Evolutionary conservation across 2,113 vertebrate genomes (phyloP).

Genomic region (Siniperca chuatsi): DNA sequence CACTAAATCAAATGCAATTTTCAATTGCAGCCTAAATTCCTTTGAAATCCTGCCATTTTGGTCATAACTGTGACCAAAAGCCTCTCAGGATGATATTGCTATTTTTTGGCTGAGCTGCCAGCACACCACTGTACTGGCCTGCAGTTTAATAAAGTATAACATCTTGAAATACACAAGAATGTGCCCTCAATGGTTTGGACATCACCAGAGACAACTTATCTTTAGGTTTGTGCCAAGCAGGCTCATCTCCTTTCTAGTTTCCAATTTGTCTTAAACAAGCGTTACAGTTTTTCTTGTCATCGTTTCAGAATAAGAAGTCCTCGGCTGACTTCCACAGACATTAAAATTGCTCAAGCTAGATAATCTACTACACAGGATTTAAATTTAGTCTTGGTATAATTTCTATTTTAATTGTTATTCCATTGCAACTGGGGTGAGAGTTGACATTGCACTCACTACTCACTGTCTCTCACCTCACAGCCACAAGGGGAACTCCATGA

Average conservation of each 20-base stretch:
- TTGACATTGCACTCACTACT: constrained; percentile 5
- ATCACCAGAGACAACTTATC: constrained; percentile 3
- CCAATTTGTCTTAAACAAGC: neutral
- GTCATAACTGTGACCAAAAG: neutral
- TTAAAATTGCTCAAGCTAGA: constrained; percentile 3
- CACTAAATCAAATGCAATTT: constrained; percentile 3
- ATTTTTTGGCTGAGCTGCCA: neutral
- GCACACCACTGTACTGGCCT: neutral
- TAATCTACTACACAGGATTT: constrained; percentile 5
- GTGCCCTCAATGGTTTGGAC: neutral
- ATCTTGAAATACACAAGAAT: constrained; percentile 4
- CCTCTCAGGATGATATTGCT: constrained; percentile 4
- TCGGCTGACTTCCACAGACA: neutral
- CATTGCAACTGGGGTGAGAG: constrained; percentile 5
- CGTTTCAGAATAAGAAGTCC: neutral
- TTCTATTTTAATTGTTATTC: constrained; percentile 19
- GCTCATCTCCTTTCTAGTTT: neutral
- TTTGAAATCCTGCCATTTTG: neutral
- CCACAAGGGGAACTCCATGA: neutral
- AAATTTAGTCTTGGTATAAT: constrained; percentile 15
- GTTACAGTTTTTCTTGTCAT: neutral
- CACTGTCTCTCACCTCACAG: constrained; percentile 7
- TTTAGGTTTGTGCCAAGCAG: neutral
- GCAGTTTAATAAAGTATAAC: constrained; percentile 9
- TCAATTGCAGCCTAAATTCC: neutral